A percentile compares a stretch with the other conserved stretches of the same genome.
phyloP scores from a whole-genome alignment of 2,113 vertebrate species.

The Neolamprologus sp. region DNA sequence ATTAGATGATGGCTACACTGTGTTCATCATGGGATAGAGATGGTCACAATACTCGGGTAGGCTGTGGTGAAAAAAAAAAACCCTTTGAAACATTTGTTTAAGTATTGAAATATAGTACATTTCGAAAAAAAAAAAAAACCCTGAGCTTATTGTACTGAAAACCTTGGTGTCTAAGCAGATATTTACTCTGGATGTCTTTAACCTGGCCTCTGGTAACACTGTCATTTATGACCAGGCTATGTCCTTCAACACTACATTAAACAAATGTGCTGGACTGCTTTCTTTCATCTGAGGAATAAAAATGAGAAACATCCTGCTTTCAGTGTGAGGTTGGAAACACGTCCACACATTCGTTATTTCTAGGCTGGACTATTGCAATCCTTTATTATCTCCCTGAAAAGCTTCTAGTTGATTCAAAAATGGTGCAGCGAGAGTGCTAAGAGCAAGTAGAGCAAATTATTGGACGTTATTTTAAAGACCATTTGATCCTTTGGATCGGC shows the following conservation, averaged over 20 bases:
- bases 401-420: neutral
- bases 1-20: neutral
- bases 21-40: neutral
- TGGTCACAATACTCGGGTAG: neutral
- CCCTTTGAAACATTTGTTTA: neutral
- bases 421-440: neutral
- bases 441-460: neutral
- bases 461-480: neutral
- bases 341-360: neutral
- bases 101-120: neutral
- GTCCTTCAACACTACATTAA: neutral
- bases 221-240: neutral
- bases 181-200: neutral
- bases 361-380: neutral
- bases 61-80: neutral
- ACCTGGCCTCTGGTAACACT: neutral
- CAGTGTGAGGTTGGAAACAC: neutral
- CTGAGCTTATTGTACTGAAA: neutral
- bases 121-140: fast-evolving
- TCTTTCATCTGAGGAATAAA: neutral
- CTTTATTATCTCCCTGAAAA: neutral
- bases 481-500: neutral
- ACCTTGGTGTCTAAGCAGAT: neutral
- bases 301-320: neutral
- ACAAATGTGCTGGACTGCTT: neutral